Evolutionary conservation across 1,140 invertebrate genomes (phyloP), one percentile per base, ranked within the genome.

Genomic region (Zaprionus camerounensis): DNA sequence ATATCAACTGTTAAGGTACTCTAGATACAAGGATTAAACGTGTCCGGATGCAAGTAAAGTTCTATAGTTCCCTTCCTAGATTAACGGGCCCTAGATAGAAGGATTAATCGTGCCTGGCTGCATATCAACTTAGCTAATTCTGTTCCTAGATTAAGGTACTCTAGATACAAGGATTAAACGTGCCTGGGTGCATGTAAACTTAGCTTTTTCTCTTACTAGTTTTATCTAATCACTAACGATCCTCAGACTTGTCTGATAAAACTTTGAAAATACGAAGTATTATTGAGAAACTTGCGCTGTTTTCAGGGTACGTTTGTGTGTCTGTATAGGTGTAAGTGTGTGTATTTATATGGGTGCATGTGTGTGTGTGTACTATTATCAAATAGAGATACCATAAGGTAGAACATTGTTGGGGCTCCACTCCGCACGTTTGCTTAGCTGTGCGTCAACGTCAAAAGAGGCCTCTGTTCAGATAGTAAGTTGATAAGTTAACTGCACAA

Each of bases 391-490:
- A 76, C 36, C 66, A 82, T 62, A 78, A 76, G 53, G 72, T 67
- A 87, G 31, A 34, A 69, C 71, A 59, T 58, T 53, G 53, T 65
- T 71, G 55, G 64, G 82, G 78, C 82, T 74, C 65, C 65, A 78
- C 26, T 81, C 72, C 46, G n/a, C 41, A 9, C 75, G 83, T 87
- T 87, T 88, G 55, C 69, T 90, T 88, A 80, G 84, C 84, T 90
- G 85, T 78, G 69, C 76, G 74, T 76, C 69, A 76, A 72, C 74
- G 61, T 64, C 59, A 49, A 71, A 70, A 71, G 72, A 75, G 72
- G 74, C 80, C 84, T 84, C 82, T 57, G 80, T 59, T 26, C 77
- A 70, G 77, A 82, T 87, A 86, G 59, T 71, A 76, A 70, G 71
- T 77, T 83, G 84, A 83, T 87, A 81, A 69, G 44, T 61, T 34